Conservation (phyloP, 2,797 vertebrate species). For the Antennarius maculatus region DNA sequence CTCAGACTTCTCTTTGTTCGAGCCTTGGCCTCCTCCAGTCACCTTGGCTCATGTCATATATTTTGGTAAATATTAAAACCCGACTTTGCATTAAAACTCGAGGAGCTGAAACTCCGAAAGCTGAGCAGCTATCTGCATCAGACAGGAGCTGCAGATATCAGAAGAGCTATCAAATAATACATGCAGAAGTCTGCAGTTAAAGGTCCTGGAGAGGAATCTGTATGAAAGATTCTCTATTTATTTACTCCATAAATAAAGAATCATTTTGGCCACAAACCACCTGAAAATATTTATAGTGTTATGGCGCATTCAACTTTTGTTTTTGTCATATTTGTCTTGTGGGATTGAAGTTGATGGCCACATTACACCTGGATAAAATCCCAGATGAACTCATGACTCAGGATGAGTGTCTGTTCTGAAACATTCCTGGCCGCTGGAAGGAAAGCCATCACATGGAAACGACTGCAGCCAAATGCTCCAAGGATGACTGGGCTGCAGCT, state of each 20-base stretch:
- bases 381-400: background rate
- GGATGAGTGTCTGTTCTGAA: background rate
- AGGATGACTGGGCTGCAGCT: background rate
- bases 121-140: background rate
- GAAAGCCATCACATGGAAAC: background rate
- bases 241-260: background rate
- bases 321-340: background rate
- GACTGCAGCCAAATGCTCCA: background rate
- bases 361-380: background rate
- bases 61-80: background rate
- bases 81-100: background rate
- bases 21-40: constrained; percentile 12
- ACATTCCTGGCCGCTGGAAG: background rate
- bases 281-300: too few species aligned
- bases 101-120: background rate
- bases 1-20: too few species aligned
- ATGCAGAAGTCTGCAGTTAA: background rate
- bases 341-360: background rate
- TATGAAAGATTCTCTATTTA: too few species aligned
- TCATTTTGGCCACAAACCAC: too few species aligned
- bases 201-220: background rate
- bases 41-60: background rate
- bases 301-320: too few species aligned
- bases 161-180: background rate
- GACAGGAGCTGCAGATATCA: background rate